Conservation (phyloP, 2,888 invertebrate genomes). For the Podabrus alpinus region DNA sequence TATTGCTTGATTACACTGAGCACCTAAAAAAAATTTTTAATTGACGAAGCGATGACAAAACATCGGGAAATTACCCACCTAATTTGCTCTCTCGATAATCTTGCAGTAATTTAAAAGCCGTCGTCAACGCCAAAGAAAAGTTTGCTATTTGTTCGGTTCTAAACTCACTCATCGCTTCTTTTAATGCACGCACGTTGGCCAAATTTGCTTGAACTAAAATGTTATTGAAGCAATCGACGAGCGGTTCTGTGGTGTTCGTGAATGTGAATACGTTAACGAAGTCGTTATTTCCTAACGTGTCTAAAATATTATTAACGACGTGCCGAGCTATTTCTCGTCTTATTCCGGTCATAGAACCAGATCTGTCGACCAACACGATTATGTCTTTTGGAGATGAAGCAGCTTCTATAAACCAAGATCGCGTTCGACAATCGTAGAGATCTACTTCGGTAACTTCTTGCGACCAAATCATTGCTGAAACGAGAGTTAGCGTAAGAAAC, state of each 20-base stretch:
- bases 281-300: conserved; percentile 96
- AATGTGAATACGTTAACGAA: conserved; percentile 97
- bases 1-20: conserved; percentile 87
- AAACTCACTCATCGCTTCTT: conserved; percentile 75
- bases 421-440: conserved; percentile 91
- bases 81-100: conserved; percentile 46
- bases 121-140: conserved; percentile 85
- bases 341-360: conserved; percentile 70
- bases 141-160: conserved; percentile 90
- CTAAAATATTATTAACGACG: conserved; percentile 86
- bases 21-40: too few relatives aligned
- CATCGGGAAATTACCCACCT: conserved; percentile 37
- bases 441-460: conserved; percentile 74
- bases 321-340: conserved; percentile 88
- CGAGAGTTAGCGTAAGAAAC: conserved; percentile 10
- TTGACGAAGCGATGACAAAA: background rate
- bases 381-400: conserved; percentile 97
- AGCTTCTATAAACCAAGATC: conserved; percentile 97
- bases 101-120: conserved; percentile 84
- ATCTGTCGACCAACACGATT: conserved; percentile 68
- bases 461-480: conserved; percentile 76
- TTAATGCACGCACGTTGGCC: conserved; percentile 81
- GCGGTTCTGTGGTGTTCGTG: conserved; percentile 76
- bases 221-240: conserved; percentile 88
- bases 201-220: conserved; percentile 89